Conservation (phyloP, 2,113 vertebrate genomes). For the Vicugna pacos region DNA sequence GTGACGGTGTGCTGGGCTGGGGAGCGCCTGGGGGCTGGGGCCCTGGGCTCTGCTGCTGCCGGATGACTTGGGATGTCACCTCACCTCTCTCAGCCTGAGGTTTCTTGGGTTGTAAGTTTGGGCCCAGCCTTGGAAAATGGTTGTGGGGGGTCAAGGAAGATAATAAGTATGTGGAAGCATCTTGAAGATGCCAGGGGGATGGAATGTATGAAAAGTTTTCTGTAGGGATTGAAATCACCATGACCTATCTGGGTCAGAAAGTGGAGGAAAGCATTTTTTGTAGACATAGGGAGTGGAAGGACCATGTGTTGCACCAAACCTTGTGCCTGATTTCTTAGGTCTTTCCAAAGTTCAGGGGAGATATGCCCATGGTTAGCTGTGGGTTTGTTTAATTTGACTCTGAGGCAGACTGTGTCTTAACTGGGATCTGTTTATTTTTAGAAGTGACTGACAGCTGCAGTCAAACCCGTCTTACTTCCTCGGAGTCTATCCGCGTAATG, state of each 20-base stretch:
- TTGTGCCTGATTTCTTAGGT: neutral
- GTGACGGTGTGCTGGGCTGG: neutral
- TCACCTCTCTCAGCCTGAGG: neutral
- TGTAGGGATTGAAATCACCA: neutral
- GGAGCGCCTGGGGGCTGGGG: neutral
- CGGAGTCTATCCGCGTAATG: neutral
- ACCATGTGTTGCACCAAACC: too few species aligned
- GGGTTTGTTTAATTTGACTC: neutral
- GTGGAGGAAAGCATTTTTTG: neutral
- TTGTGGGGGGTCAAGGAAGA: neutral
- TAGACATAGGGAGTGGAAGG: too few species aligned
- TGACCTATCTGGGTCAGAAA: neutral
- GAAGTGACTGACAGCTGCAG: neutral
- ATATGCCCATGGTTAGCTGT: neutral
- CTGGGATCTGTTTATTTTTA: neutral
- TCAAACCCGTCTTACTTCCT: conserved; percentile 48
- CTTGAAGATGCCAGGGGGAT: neutral
- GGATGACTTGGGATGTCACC: neutral
- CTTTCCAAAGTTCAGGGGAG: neutral
- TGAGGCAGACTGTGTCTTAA: neutral
- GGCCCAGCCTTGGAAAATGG: neutral
- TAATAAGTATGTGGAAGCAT: neutral
- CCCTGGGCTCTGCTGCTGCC: neutral
- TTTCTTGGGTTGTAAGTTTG: neutral
- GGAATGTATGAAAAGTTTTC: neutral